Evolutionary conservation across 2,888 invertebrate species (phyloP).

Genomic region (Cataglyphis albicans): DNA sequence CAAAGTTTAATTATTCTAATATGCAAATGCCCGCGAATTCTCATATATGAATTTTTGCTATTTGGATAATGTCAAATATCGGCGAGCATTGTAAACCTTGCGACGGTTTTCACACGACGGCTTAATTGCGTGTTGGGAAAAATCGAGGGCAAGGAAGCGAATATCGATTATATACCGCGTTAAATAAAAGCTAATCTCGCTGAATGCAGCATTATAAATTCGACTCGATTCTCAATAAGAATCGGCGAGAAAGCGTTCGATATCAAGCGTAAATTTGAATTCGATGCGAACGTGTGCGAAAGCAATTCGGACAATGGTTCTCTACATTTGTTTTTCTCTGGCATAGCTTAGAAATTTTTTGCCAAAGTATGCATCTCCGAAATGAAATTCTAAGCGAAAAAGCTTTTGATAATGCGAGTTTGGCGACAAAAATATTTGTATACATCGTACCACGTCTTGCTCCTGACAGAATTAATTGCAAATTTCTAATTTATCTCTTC

Average conservation of each 20-base stretch:
- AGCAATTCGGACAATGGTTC: not conserved
- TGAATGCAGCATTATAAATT: constrained; percentile 11
- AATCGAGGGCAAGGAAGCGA: constrained; percentile 17
- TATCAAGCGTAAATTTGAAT: constrained; percentile 15
- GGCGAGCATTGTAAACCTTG: constrained; percentile 22
- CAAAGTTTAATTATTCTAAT: constrained; percentile 13
- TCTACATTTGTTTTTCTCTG: not conserved
- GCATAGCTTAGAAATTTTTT: not conserved
- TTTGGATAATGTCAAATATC: not conserved
- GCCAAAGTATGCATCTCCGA: not conserved
- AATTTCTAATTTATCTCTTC: not conserved
- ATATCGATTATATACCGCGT: constrained; percentile 33
- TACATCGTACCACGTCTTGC: not conserved
- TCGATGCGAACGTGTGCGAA: not conserved
- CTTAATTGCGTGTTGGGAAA: constrained; percentile 9
- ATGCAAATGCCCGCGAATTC: not conserved
- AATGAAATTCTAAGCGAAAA: not conserved
- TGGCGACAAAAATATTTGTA: not conserved
- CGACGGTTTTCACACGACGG: not conserved
- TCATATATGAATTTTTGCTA: not conserved
- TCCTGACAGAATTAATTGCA: not conserved
- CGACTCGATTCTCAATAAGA: constrained; percentile 21
- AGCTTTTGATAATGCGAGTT: not conserved
- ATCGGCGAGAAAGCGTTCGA: not conserved
- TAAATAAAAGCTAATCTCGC: constrained; percentile 42